A percentile compares a stretch with the other conserved stretches of the same genome.
Conservation (phyloP, 23 tunicate species). For the Diplosoma virens region DNA sequence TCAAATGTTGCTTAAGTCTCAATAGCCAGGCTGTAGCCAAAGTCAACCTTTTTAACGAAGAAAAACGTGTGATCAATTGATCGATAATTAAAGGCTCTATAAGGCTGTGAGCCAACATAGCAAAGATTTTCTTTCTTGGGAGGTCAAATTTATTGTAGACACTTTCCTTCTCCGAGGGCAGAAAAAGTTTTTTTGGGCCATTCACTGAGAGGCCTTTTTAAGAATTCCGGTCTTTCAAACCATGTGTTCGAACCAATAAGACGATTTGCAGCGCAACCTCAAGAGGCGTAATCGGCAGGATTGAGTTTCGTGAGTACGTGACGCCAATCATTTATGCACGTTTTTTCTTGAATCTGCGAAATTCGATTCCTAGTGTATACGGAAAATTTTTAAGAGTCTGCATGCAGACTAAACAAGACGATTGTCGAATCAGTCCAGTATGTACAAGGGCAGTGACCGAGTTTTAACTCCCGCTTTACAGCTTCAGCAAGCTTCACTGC, state of each 20-base stretch:
- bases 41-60: slow-evolving; percentile 10
- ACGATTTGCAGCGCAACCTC: background rate
- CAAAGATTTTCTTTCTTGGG: background rate
- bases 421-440: slow-evolving; percentile 31
- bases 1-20: background rate
- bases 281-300: slow-evolving; percentile 15
- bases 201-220: background rate
- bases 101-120: too few species aligned
- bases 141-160: too few species aligned
- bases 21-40: background rate
- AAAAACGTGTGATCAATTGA: background rate
- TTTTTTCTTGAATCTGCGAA: background rate
- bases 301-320: background rate
- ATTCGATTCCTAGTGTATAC: slow-evolving; percentile 15
- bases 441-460: background rate
- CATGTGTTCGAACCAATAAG: background rate
- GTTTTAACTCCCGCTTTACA: background rate
- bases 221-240: slow-evolving; percentile 13
- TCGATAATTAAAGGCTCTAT: too few species aligned
- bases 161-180: too few species aligned
- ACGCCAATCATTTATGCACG: slow-evolving; percentile 11
- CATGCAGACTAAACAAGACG: slow-evolving; percentile 7
- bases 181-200: background rate
- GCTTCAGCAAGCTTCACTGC: background rate
- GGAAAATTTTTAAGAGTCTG: background rate